Evolutionary conservation across 2,888 invertebrate genomes (phyloP).

Genomic region (Thereva unica): DNA sequence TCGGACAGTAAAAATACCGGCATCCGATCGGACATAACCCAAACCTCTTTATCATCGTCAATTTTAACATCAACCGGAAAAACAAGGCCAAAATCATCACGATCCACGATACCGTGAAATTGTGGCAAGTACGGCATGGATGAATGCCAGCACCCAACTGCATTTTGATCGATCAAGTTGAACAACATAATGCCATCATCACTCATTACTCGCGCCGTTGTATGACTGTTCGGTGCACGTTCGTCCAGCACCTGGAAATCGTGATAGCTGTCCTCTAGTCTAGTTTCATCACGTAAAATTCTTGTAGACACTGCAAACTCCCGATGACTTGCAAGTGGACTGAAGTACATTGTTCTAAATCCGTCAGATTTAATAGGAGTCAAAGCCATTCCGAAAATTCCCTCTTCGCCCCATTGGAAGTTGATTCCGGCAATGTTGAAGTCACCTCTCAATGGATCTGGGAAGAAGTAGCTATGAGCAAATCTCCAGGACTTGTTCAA

Average conservation of each 20-base stretch:
- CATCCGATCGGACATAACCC: constrained; percentile 85
- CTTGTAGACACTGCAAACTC: constrained; percentile 80
- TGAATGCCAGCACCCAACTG: constrained; percentile 82
- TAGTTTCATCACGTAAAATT: constrained; percentile 70
- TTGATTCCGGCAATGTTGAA: constrained; percentile 79
- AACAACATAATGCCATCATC: constrained; percentile 76
- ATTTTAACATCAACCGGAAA: constrained; percentile 83
- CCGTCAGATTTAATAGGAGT: constrained; percentile 70
- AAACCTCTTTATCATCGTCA: constrained; percentile 69
- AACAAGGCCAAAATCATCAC: constrained; percentile 74
- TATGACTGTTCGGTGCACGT: constrained; percentile 70
- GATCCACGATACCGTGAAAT: constrained; percentile 72
- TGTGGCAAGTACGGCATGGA: constrained; percentile 67
- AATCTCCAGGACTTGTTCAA: constrained; percentile 80
- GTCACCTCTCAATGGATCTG: constrained; percentile 78
- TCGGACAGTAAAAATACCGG: constrained; percentile 72
- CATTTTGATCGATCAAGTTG: constrained; percentile 79
- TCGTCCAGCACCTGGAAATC: constrained; percentile 68
- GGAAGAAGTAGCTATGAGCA: constrained; percentile 77
- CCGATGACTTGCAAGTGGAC: constrained; percentile 75
- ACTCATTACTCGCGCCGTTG: constrained; percentile 75
- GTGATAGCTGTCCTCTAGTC: constrained; percentile 70
- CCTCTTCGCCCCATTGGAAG: constrained; percentile 84
- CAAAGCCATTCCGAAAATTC: constrained; percentile 77
- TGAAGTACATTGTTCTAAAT: constrained; percentile 74